phyloP scores from a whole-genome alignment of 2,797 vertebrate genomes.

The Manis javanica region DNA sequence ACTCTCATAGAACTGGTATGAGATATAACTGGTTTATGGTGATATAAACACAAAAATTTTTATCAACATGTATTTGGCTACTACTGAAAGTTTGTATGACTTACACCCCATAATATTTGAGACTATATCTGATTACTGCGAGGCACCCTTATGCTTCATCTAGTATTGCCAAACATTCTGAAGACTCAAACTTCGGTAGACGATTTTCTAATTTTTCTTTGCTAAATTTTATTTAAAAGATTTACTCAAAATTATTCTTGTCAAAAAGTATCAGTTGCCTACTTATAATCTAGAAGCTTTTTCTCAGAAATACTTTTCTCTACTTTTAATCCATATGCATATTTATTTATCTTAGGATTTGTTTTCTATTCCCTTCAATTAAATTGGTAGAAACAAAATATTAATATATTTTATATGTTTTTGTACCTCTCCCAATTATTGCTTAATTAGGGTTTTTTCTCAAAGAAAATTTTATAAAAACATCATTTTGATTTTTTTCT shows the following conservation, averaged over 20 bases:
- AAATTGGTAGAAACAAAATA: conserved; percentile 10
- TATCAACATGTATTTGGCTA: background rate
- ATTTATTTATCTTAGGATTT: conserved; percentile 22
- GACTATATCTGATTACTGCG: conserved; percentile 19
- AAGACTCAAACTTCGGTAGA: background rate
- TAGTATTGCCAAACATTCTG: background rate
- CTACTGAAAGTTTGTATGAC: background rate
- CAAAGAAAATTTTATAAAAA: background rate
- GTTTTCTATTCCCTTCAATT: conserved; percentile 26
- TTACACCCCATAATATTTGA: background rate
- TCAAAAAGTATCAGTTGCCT: conserved; percentile 10
- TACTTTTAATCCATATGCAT: background rate
- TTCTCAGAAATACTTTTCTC: conserved; percentile 16
- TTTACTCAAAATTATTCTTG: background rate
- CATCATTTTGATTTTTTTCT: background rate
- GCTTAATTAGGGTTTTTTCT: background rate
- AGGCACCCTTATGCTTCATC: background rate
- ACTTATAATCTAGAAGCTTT: background rate
- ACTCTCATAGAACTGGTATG: background rate
- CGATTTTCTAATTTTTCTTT: conserved; percentile 41
- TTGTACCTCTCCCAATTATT: conserved; percentile 2
- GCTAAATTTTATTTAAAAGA: conserved; percentile 46
- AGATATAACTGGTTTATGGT: too few species aligned
- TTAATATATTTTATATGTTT: background rate
- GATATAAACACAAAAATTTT: background rate